A percentile compares a stretch with the other conserved stretches of the same genome.
phyloP scores from a whole-genome alignment of 2,888 invertebrate genomes.

The Sepioteuthis lessoniana region DNA sequence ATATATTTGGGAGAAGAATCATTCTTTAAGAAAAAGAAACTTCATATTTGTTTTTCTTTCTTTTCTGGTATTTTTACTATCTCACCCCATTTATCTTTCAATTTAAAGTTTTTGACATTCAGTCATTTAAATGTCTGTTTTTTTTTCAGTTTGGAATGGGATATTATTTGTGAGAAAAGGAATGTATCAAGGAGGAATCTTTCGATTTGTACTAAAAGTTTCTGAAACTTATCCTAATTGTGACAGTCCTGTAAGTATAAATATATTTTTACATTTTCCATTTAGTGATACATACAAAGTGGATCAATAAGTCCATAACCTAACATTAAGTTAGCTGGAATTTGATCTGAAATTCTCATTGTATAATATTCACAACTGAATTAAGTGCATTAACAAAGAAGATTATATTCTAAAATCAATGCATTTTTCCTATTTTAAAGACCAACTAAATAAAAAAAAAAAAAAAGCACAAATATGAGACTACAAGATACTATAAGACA shows the following conservation, averaged over 20 bases:
- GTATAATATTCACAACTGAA: no score
- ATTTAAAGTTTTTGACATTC: not conserved
- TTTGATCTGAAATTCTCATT: no score
- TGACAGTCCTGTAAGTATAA: conserved; percentile 84
- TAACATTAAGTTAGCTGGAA: no score
- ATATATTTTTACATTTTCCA: not conserved
- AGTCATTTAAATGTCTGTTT: no score
- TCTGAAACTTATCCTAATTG: conserved; percentile 91
- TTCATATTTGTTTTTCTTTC: not conserved
- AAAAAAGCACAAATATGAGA: no score
- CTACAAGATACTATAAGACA: no score
- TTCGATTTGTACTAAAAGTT: conserved; percentile 89
- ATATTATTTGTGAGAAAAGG: conserved; percentile 92
- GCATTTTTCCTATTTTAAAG: no score
- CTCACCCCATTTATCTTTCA: not conserved
- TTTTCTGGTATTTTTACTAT: not conserved
- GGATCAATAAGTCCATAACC: no score
- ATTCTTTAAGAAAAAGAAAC: not conserved
- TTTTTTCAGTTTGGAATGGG: conserved; percentile 88
- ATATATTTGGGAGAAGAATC: not conserved
- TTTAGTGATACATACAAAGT: not conserved
- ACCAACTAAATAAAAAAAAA: no score
- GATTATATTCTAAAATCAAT: no score
- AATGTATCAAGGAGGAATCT: conserved; percentile 90
- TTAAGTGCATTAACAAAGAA: no score